Conservation (phyloP, 2,888 invertebrate genomes). For the Drosophila incognita region DNA sequence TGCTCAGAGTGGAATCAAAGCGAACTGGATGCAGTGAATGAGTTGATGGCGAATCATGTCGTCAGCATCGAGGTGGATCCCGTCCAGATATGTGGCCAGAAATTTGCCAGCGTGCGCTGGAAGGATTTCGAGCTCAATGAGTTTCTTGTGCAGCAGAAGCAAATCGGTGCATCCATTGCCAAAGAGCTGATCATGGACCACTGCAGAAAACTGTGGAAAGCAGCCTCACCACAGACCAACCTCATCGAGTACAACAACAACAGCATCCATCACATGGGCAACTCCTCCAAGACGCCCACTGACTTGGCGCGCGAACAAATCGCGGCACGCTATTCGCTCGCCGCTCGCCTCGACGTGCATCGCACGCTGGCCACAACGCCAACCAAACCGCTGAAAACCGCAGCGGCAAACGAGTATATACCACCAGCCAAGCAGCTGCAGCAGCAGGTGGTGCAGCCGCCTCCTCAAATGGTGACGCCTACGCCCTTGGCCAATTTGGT, state of each 20-base stretch:
- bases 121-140: conserved; percentile 82
- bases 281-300: conserved; percentile 55
- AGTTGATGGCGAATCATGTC: conserved; percentile 74
- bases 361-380: conserved; percentile 53
- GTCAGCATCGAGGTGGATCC: conserved; percentile 73
- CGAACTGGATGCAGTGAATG: conserved; percentile 74
- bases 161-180: conserved; percentile 81
- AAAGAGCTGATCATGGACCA: conserved; percentile 81
- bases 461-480: conserved; percentile 26
- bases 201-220: conserved; percentile 80
- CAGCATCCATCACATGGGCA: conserved; percentile 46
- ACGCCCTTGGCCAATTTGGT: conserved; percentile 64
- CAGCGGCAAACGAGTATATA: conserved; percentile 41
- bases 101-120: conserved; percentile 83
- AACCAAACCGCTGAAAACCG: conserved; percentile 38
- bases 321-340: conserved; percentile 68
- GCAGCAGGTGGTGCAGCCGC: conserved; percentile 23
- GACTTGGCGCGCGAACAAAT: conserved; percentile 73
- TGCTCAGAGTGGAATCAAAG: conserved; percentile 80
- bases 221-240: conserved; percentile 44
- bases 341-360: conserved; percentile 75
- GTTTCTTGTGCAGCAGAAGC: conserved; percentile 82
- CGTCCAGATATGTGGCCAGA: conserved; percentile 75
- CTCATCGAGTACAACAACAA: conserved; percentile 60
- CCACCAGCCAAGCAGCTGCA: conserved; percentile 37